These are phyloP conservation scores for Andrena fulva DNA, from an alignment of 2,888 invertebrate genomes.

Conservation along the genomic window DNA sequence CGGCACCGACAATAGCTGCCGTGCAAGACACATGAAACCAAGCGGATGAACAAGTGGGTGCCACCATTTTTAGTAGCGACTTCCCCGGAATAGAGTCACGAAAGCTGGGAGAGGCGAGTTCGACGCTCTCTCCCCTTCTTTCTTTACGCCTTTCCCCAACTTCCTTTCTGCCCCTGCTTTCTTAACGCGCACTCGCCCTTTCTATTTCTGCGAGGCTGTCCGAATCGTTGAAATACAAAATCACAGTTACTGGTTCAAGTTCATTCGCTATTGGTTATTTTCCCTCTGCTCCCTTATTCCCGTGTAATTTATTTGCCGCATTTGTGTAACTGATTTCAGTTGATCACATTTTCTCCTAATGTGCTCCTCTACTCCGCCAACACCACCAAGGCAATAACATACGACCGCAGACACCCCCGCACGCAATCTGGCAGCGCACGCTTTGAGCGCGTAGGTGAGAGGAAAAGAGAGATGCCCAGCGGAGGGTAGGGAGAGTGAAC, in stretches of 20 bases:
- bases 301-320: too few species aligned
- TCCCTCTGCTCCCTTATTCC: too few species aligned
- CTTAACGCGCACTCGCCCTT: neutral
- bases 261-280: neutral
- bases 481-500: constrained; percentile 22
- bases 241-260: neutral
- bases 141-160: constrained; percentile 4
- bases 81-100: constrained; percentile 79
- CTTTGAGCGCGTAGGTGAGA: constrained; percentile 3
- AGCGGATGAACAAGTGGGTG: constrained; percentile 53
- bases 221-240: neutral
- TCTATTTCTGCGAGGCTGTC: constrained; percentile 33
- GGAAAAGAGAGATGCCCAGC: neutral
- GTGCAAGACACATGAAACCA: neutral
- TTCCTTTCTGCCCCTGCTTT: constrained; percentile 1
- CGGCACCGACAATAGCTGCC: neutral
- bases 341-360: too few species aligned
- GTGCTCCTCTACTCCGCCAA: neutral
- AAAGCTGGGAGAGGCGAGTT: constrained; percentile 57
- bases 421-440: constrained; percentile 33
- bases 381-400: constrained; percentile 23
- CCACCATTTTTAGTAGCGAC: constrained; percentile 83
- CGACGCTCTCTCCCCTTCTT: constrained; percentile 47
- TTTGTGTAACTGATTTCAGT: too few species aligned
- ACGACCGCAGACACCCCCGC: constrained; percentile 55